phyloP scores from a whole-genome alignment of 2,797 vertebrate genomes.

The Syngnathus acus region DNA sequence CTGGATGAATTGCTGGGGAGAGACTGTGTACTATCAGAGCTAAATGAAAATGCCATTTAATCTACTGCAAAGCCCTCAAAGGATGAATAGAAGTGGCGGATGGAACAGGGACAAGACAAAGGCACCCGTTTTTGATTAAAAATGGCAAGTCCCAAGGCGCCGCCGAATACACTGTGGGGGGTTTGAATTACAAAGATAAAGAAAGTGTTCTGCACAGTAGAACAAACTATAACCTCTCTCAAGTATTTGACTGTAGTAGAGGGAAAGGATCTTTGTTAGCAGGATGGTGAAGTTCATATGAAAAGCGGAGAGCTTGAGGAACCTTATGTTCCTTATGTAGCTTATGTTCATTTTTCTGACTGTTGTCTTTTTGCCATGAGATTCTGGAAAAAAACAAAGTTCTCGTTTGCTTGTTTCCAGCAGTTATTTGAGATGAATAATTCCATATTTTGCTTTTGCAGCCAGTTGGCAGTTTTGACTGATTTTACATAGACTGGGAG shows the following conservation, averaged over 20 bases:
- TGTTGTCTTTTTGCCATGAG: background rate
- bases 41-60: conserved; percentile 57
- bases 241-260: background rate
- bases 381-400: background rate
- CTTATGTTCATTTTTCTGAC: background rate
- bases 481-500: conserved; percentile 40
- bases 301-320: too few species aligned
- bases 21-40: conserved; percentile 42
- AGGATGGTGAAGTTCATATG: conserved; percentile 12
- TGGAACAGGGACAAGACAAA: conserved; percentile 50
- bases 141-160: conserved; percentile 52
- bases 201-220: conserved; percentile 23
- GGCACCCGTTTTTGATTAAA: conserved; percentile 51
- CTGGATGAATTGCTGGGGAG: conserved; percentile 40
- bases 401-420: background rate
- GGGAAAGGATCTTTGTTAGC: conserved; percentile 15
- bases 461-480: conserved; percentile 36
- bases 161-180: conserved; percentile 29
- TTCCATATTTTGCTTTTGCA: conserved; percentile 36
- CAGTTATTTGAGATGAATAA: background rate
- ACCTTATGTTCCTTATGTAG: background rate
- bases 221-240: conserved; percentile 15
- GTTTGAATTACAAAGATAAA: conserved; percentile 43
- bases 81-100: conserved; percentile 40
- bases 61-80: conserved; percentile 49